Evolutionary conservation across 2,113 vertebrate species (phyloP), one percentile per base, ranked within the genome.

Genomic region (Rhynchomys soricoides): DNA sequence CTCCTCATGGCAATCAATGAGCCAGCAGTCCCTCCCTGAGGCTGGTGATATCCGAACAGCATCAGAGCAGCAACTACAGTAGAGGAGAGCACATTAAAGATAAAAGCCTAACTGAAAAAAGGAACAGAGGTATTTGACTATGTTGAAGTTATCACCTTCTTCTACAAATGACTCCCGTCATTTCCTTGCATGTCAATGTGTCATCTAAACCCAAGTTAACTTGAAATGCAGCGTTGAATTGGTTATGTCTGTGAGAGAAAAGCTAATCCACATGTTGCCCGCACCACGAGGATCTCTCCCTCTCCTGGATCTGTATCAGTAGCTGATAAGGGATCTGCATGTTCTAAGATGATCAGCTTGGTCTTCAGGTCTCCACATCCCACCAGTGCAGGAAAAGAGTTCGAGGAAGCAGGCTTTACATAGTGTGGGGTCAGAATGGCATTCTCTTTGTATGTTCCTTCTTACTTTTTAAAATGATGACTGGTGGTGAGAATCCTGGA

Each of bases 11-110:
- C 66, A 24, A 3, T 91, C 95, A 50, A 40, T 24, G 31, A 45
- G 24, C 40, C 40, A 40, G 24, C 7, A 1, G 3, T 55, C 48
- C 37, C 13, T 7, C 31, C 55, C 62, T 3, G 37, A 50, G 48
- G 64, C 62, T 0, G 2, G 29, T 0, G 13, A 17, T 0, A 31
- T 7, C 29, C 62, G 24, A 31, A 31, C 24, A 68, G 2, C 59
- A 10, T 1, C 66, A 37, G 34, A 21, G 9, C 24, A 5, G 31
- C 19, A 22, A 10, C 21, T 5, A 43, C 40, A 5, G 31, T n/a
- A 21, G 40, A 74, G 31, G 48, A 21, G 40, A 74, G 17, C 12
- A 10, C 2, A 31, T 7, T 55, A 7, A 8, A 62, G 34, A 78
- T 7, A n/a, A 21, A 50, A 50, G 13, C 7, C 10, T 31, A 26